Base-by-base conservation (phyloP, 2,888 invertebrate genomes). In the Dichetophora obliterata region DNA sequence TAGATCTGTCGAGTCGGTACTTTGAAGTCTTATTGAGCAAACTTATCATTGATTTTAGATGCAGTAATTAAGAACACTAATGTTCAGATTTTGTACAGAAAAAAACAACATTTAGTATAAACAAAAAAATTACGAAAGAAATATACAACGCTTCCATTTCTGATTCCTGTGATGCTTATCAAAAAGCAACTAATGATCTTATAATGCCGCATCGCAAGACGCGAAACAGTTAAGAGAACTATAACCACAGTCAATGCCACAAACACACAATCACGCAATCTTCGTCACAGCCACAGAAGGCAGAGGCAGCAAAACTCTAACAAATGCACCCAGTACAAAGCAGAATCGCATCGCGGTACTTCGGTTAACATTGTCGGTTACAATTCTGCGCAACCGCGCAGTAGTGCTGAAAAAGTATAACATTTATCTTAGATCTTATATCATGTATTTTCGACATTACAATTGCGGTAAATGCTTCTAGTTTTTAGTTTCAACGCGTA, bases 381-480 rank as follows among this genome's bases (percentile, higher is more conserved):
- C 43, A 43, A 14, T 43, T 11, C 27, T 43, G n/a, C 27, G 22
- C 66, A 31, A 14, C 66, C 63, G 63, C 31, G 65, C 50, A 34
- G 77, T 79, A 43, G 50, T 80, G 16, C 81, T 81, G 83, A 75
- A 69, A 84, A 83, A 83, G 83, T 82, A 84, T 83, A 85, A 82
- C 83, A 83, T 86, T 88, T 89, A 89, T 88, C 88, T 86, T 77
- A 81, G 85, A 88, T 88, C 89, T 88, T 86, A 86, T 87, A 87
- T 87, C 88, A 84, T 88, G 89, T 89, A 89, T 84, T 86, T 88
- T 86, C 87, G 88, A 89, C 89, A 88, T 88, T 88, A 88, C 89
- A 89, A 88, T 88, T 87, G 88, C 86, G 88, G 87, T 87, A 88
- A 87, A 88, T 88, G 88, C 88, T 89, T 87, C 88, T 86, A 88